Base-by-base conservation (phyloP, 2,797 vertebrate genomes). In the Scyliorhinus canicula region DNA sequence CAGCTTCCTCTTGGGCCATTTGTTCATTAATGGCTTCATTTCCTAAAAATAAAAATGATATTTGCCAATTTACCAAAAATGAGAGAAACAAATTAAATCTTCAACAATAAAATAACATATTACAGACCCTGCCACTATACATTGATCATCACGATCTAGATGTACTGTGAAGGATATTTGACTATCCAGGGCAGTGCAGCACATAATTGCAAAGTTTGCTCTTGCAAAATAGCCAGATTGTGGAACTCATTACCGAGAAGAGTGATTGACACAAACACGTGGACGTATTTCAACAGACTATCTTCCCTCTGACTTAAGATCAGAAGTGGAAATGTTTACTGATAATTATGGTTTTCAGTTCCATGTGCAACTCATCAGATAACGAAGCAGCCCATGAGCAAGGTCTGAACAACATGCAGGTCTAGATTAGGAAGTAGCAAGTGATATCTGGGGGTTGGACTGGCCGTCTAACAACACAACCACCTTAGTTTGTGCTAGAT, bases 1-100 rank as follows among this genome's bases (percentile, higher is more conserved):
- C 98, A 0, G 97, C 97, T 96, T 98, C 98, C 95, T 99, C 99
- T 96, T 98, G 98, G 74, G 98, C 98, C 26, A 98, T 97, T 96
- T 97, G 98, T 95, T 98, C 98, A 77, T 98, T 98, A 79, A 97
- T 97, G 0, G 97, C 97, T 93, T 99, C 98, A 0, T 96, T 97
- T 95, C 98, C 98, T 98, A 96, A 95, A 71, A 74, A 47, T 26
- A 93, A 69, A 71, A 93, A 74, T 67, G 26, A 12, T 65, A 35
- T 94, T n/a, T 69, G 47, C 24, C 50, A 94, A 16, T 31, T 47
- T 69, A 4, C 52, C 19, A 24, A 47, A 57, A n/a, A 12, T 74
- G 71, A 74, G 0, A 11, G 69, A n/a, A 35, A 24, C 44, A 86
- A 21, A 35, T 26, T 63, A 57, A n/a, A 8, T 55, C 31, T 63